phyloP scores from a whole-genome alignment of 1,140 invertebrate genomes.

The Pteromalus puparum region DNA sequence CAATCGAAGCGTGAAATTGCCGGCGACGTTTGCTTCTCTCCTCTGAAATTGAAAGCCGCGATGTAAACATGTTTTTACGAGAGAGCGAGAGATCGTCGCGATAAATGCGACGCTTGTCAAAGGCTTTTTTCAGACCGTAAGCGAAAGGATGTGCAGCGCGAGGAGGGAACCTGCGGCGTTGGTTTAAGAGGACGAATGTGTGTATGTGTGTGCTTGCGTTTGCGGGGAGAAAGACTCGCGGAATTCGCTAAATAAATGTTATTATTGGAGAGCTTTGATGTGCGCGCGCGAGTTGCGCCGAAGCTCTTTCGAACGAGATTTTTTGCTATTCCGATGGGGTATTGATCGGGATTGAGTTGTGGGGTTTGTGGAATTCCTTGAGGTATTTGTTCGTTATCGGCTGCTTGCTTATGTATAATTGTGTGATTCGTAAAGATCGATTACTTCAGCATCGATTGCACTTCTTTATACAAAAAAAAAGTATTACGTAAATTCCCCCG shows the following conservation, averaged over 20 bases:
- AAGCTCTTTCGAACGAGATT: not conserved
- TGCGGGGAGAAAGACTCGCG: not conserved
- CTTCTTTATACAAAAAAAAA: too few species aligned
- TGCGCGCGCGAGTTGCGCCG: not conserved
- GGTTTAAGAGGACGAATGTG: not conserved
- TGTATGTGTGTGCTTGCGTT: not conserved
- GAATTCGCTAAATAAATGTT: constrained; percentile 42
- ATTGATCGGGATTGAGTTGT: not conserved
- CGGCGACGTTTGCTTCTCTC: constrained; percentile 35
- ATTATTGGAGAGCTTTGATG: constrained; percentile 5
- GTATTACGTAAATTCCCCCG: too few species aligned
- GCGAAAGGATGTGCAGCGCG: not conserved
- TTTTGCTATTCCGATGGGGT: not conserved
- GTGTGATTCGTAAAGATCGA: too few species aligned
- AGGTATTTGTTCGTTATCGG: too few species aligned
- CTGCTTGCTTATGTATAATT: too few species aligned
- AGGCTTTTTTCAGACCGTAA: constrained; percentile 27
- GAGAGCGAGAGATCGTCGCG: constrained; percentile 30
- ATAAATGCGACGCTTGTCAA: constrained; percentile 39
- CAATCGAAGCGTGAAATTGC: constrained; percentile 49
- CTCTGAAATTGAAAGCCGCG: constrained; percentile 34
- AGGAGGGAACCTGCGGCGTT: not conserved
- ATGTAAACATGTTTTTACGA: constrained; percentile 48
- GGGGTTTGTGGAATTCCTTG: not conserved
- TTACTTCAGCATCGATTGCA: too few species aligned